Evolutionary conservation across 1,140 invertebrate species (phyloP).

Genomic region (Vollenhovia emeryi): DNA sequence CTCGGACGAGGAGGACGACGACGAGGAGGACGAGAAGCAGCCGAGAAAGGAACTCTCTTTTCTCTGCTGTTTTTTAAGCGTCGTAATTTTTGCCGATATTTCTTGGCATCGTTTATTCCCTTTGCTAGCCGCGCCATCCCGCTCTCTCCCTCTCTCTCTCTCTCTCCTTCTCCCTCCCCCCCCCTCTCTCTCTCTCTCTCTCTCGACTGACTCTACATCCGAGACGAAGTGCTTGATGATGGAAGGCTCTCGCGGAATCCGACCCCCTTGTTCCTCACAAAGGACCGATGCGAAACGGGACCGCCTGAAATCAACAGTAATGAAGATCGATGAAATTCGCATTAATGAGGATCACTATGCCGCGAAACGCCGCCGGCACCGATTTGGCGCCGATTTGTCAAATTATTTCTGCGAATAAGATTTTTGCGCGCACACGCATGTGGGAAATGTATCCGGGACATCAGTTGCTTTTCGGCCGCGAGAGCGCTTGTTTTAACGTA

Average conservation of each 20-base stretch:
- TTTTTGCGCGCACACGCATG: not conserved
- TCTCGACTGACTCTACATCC: slow-evolving; percentile 23
- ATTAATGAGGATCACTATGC: not conserved
- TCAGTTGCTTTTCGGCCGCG: not conserved
- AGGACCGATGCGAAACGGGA: not conserved
- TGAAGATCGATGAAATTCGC: slow-evolving; percentile 10
- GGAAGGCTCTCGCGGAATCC: not conserved
- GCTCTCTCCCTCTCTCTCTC: too few relatives aligned
- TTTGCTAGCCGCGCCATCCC: slow-evolving; percentile 19
- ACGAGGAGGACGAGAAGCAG: not conserved
- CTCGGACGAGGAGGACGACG: slow-evolving; percentile 1
- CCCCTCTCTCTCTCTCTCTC: not conserved
- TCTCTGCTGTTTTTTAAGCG: slow-evolving; percentile 33
- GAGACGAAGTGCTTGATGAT: slow-evolving; percentile 14
- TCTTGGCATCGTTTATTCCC: slow-evolving; percentile 54
- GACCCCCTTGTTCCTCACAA: not conserved
- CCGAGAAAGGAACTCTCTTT: slow-evolving; percentile 23
- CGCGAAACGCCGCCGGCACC: not conserved
- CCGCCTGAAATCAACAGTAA: not conserved
- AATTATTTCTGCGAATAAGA: slow-evolving; percentile 1
- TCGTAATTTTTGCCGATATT: slow-evolving; percentile 58
- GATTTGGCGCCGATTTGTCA: too few relatives aligned
- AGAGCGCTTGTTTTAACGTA: not conserved
- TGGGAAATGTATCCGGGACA: not conserved
- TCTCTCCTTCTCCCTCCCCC: too few relatives aligned